phyloP scores from a whole-genome alignment of 2,888 invertebrate genomes.

The Pyrocoelia pectoralis region DNA sequence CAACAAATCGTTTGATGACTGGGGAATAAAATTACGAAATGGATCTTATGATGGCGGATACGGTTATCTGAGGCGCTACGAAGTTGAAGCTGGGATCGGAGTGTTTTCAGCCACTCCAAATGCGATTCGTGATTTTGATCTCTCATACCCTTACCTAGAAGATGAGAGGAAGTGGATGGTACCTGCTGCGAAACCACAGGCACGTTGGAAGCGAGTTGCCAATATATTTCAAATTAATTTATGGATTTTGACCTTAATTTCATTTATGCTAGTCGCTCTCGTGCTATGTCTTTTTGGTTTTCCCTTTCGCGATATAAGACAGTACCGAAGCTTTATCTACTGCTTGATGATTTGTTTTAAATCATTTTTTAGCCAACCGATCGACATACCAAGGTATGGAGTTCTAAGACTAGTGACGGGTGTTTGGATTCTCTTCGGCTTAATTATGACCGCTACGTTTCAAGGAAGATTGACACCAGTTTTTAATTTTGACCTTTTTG shows the following conservation, averaged over 20 bases:
- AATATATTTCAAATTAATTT: slow-evolving; percentile 5
- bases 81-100: slow-evolving; percentile 21
- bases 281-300: neutral
- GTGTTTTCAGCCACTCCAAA: slow-evolving; percentile 9
- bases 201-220: slow-evolving; percentile 15
- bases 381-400: neutral
- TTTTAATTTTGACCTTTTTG: slow-evolving; percentile 24
- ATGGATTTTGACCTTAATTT: neutral
- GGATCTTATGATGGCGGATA: slow-evolving; percentile 15
- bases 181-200: slow-evolving; percentile 10
- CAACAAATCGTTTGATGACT: neutral
- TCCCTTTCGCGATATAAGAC: neutral
- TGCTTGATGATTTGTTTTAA: neutral
- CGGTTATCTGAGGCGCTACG: slow-evolving; percentile 8
- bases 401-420: slow-evolving; percentile 4
- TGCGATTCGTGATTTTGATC: slow-evolving; percentile 22
- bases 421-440: slow-evolving; percentile 10
- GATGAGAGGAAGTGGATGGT: slow-evolving; percentile 21
- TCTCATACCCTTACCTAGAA: slow-evolving; percentile 25
- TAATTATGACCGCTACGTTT: slow-evolving; percentile 17
- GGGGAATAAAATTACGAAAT: slow-evolving; percentile 10
- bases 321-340: neutral
- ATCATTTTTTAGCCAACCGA: slow-evolving; percentile 12
- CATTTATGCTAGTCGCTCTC: neutral
- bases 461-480: slow-evolving; percentile 26